A percentile compares a stretch with the other conserved stretches of the same genome.
Conservation (phyloP, 1,140 invertebrate genomes). For the Calliphora vicina region DNA sequence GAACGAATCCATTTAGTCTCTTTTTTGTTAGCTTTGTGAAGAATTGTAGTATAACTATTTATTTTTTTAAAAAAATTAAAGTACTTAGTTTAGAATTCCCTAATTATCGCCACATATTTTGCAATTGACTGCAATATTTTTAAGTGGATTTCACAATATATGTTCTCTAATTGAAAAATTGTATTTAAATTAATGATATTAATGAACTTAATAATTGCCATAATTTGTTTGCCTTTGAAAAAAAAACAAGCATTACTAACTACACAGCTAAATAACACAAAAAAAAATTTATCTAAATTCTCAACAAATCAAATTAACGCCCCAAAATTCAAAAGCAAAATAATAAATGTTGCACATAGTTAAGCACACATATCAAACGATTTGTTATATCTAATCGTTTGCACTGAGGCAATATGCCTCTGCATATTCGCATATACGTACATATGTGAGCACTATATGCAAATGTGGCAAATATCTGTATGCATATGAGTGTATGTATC, state of each 20-base stretch:
- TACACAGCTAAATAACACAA: not conserved
- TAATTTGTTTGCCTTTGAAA: not conserved
- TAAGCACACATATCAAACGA: not conserved
- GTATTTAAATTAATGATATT: not conserved
- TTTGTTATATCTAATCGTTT: not conserved
- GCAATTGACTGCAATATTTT: too few relatives aligned
- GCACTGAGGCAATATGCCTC: too few relatives aligned
- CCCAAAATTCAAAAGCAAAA: not conserved
- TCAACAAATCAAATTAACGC: slow-evolving; percentile 6
- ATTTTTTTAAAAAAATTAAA: too few relatives aligned
- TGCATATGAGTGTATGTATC: not conserved
- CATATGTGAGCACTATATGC: not conserved
- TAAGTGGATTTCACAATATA: too few relatives aligned
- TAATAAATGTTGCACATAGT: not conserved
- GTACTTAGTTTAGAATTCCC: too few relatives aligned
- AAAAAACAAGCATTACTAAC: too few relatives aligned
- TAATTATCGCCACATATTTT: too few relatives aligned
- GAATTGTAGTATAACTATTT: too few relatives aligned
- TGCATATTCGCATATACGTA: not conserved
- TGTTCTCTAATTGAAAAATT: too few relatives aligned
- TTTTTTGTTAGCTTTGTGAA: too few relatives aligned
- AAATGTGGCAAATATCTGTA: not conserved
- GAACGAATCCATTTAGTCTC: too few relatives aligned
- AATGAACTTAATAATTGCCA: slow-evolving; percentile 7
- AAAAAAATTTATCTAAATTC: too few relatives aligned